Evolutionary conservation across 2,113 vertebrate species (phyloP).

Genomic region (Triplophysa rosa): DNA sequence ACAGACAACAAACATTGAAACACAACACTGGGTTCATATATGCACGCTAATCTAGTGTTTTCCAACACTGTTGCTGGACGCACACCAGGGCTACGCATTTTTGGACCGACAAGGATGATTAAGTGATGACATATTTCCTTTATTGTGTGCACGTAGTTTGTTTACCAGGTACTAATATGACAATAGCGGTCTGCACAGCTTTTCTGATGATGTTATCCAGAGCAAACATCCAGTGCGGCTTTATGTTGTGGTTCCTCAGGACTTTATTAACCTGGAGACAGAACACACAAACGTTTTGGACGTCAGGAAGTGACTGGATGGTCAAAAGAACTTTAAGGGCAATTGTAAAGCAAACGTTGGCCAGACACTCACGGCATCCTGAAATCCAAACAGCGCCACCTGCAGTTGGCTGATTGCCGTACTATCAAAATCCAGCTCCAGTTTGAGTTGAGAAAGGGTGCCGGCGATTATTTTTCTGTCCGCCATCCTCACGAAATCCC

Average conservation of each 20-base stretch:
- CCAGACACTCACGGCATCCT: constrained; percentile 88
- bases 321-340: neutral
- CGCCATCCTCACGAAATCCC: constrained; percentile 90
- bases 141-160: too few relatives aligned
- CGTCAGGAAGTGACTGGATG: too few relatives aligned
- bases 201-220: constrained; percentile 97
- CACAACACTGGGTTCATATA: too few relatives aligned
- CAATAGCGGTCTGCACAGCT: constrained; percentile 96
- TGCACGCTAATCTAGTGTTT: too few relatives aligned
- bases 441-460: constrained; percentile 90
- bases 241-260: constrained; percentile 96
- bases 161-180: constrained; percentile 94
- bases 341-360: neutral
- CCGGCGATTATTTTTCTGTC: constrained; percentile 93
- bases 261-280: constrained; percentile 92
- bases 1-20: neutral
- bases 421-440: constrained; percentile 97
- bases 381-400: constrained; percentile 92
- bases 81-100: too few relatives aligned
- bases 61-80: too few relatives aligned
- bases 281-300: neutral
- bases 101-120: too few relatives aligned
- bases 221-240: constrained; percentile 99
- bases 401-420: constrained; percentile 95
- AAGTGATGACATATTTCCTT: too few relatives aligned